Base-by-base conservation (phyloP, 2,888 invertebrate species). In the Leptopterna dolabrata region DNA sequence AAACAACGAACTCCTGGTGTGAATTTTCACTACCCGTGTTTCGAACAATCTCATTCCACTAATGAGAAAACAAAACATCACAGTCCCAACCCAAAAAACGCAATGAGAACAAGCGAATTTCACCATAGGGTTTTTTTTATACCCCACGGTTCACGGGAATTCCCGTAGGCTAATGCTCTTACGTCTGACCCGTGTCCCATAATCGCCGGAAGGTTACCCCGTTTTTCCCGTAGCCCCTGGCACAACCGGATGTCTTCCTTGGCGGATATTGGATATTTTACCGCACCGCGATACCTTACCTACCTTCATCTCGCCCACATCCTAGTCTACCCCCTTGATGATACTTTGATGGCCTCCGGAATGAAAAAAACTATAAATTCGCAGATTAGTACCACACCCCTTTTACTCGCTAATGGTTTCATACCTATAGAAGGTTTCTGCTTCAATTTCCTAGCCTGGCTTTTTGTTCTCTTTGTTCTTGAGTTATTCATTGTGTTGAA, bases 261-360 rank as follows among this genome's bases (percentile, higher is more conserved):
- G 0, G 29, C 71, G 71, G 71, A 71, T 71, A 71, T 71, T 71
- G 71, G 71, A 71, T 71, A 71, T 71, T 71, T 71, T 71, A 27
- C 71, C 16, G 71, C 70, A 4, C 36, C 29, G 16, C 7, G 71
- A 2, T 71, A 36, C 29, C 71, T 29, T 13, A 16, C 55, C 55
- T 55, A 7, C 51, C 55, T n/a, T 19, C 9, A 55, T 19, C 55
- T 19, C 19, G 55, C 11, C 43, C 11, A 11, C 6, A 11, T 43
- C 6, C 19, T 55, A 55, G 14, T n/a, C 55, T n/a, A 71, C 13
- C n/a, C n/a, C 29, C 14, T 29, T 71, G 71, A 71, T 71, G 71
- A 71, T 29, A 7, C 29, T 71, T 71, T 71, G 71, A 71, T 71
- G 71, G 27, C 13, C 71, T 4, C 29, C 16, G 29, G 29, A 71